phyloP scores from a whole-genome alignment of 2,113 vertebrate genomes.

The Syngnathus floridae region DNA sequence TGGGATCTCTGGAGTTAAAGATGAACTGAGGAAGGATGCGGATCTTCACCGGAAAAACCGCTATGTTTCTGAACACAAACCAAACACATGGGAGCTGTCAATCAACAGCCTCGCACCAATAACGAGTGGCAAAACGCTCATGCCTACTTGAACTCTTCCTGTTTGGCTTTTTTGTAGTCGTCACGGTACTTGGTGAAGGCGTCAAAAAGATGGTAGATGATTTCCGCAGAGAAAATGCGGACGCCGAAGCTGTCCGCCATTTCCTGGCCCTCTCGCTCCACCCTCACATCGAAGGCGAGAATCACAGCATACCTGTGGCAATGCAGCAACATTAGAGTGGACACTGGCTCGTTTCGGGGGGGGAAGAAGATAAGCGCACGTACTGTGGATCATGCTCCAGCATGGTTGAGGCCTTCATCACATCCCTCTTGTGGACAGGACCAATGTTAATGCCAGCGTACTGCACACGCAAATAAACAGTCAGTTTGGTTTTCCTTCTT shows the following conservation, averaged over 20 bases:
- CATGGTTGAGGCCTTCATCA: conserved; percentile 97
- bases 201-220: conserved; percentile 98
- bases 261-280: conserved; percentile 94
- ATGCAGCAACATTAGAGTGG: not conserved
- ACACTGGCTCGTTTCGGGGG: not conserved
- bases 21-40: conserved; percentile 93
- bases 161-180: conserved; percentile 98
- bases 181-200: conserved; percentile 96
- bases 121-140: too few relatives aligned
- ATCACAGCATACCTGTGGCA: conserved; percentile 84
- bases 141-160: conserved; percentile 89
- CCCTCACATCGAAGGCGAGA: conserved; percentile 92
- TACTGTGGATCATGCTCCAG: conserved; percentile 93
- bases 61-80: conserved; percentile 75
- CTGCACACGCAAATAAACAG: conserved; percentile 51
- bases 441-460: conserved; percentile 99
- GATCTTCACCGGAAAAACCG: conserved; percentile 94
- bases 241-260: conserved; percentile 95
- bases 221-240: conserved; percentile 92
- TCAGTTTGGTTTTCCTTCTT: too few relatives aligned
- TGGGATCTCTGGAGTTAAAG: conserved; percentile 97
- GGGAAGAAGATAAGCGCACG: conserved; percentile 35
- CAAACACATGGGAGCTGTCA: not conserved
- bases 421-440: conserved; percentile 94
- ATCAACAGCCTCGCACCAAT: not conserved